These are phyloP conservation scores for Muscidifurax raptorellus DNA, from an alignment of 1,140 invertebrate genomes.

Conservation along the genomic window DNA sequence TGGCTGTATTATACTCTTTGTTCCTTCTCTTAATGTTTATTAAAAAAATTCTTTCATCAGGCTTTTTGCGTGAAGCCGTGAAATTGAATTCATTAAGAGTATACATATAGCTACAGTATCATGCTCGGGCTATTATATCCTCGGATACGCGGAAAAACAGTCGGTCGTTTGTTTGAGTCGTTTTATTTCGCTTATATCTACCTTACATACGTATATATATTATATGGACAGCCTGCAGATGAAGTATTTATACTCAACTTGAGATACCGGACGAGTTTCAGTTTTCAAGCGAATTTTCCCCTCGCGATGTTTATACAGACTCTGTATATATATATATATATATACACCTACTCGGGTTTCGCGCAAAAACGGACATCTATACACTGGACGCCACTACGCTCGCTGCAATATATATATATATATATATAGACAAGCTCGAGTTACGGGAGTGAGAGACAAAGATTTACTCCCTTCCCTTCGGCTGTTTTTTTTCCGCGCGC, in stretches of 20 bases:
- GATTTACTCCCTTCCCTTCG: constrained; percentile 52
- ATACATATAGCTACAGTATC: background rate
- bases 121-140: no score
- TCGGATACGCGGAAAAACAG: background rate
- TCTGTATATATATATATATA: no score
- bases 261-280: background rate
- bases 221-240: no score
- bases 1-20: background rate
- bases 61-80: background rate
- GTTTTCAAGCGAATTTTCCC: constrained; percentile 24
- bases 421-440: constrained; percentile 34
- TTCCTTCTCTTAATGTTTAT: constrained; percentile 23
- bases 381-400: background rate
- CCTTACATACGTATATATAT: no score
- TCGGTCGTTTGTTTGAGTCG: no score
- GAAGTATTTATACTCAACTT: no score
- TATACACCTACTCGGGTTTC: background rate
- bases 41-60: constrained; percentile 35
- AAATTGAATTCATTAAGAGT: background rate
- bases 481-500: background rate
- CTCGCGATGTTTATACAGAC: no score
- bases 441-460: constrained; percentile 55
- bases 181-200: no score
- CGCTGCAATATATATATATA: no score
- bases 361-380: constrained; percentile 16